Evolutionary conservation across 1,140 invertebrate species (phyloP).

Genomic region (Drosophila paulistorum): DNA sequence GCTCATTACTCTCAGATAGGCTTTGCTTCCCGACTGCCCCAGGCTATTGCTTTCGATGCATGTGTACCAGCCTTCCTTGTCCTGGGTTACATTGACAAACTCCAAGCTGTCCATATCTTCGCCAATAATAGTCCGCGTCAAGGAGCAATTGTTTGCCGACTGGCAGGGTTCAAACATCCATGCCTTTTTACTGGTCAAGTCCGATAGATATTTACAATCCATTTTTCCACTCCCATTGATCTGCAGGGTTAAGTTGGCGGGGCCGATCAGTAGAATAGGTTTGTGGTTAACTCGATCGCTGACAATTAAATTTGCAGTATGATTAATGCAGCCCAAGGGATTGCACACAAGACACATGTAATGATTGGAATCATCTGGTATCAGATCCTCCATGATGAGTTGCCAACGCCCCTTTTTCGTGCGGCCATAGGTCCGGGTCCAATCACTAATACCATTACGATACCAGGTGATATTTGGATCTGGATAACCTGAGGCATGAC

Average conservation of each 20-base stretch:
- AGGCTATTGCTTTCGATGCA: conserved; percentile 94
- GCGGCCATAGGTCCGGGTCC: conserved; percentile 83
- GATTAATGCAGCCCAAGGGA: conserved; percentile 89
- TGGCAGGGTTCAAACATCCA: conserved; percentile 65
- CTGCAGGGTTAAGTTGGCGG: conserved; percentile 62
- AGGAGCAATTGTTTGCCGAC: conserved; percentile 48
- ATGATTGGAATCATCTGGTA: conserved; percentile 90
- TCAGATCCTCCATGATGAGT: conserved; percentile 89
- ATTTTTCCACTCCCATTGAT: conserved; percentile 67
- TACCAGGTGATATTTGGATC: conserved; percentile 91
- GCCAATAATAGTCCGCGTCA: conserved; percentile 38
- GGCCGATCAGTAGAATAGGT: conserved; percentile 61
- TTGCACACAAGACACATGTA: conserved; percentile 95
- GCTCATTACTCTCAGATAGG: conserved; percentile 93
- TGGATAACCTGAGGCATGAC: conserved; percentile 88
- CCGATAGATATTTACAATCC: conserved; percentile 72
- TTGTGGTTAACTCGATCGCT: conserved; percentile 79
- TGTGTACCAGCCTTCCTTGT: conserved; percentile 96
- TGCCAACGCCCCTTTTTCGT: conserved; percentile 86
- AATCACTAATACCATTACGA: conserved; percentile 88
- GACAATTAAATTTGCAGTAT: conserved; percentile 85
- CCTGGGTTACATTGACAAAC: conserved; percentile 92
- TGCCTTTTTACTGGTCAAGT: conserved; percentile 67
- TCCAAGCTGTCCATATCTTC: conserved; percentile 86
- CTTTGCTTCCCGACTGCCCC: conserved; percentile 90